Evolutionary conservation across 2,113 vertebrate genomes (phyloP).

Genomic region (Tylochromis polylepis): DNA sequence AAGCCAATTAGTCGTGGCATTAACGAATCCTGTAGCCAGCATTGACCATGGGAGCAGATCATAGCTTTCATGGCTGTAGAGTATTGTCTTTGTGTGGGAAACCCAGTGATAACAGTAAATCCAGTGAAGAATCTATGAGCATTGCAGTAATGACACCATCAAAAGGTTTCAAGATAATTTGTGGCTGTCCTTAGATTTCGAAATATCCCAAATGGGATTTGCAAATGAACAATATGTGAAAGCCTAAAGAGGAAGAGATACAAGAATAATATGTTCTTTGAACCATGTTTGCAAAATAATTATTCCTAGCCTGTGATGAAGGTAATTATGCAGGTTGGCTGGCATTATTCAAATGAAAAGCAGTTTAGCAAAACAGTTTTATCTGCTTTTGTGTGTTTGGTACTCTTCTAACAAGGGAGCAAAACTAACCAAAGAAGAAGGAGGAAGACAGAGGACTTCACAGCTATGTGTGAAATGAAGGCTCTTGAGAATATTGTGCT

Average conservation of each 20-base stretch:
- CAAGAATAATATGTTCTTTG: constrained; percentile 17
- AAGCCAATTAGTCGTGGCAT: constrained; percentile 30
- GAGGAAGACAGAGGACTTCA: background rate
- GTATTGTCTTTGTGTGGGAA: background rate
- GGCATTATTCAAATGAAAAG: constrained; percentile 42
- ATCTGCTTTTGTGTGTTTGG: background rate
- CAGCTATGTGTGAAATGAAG: background rate
- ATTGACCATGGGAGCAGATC: background rate
- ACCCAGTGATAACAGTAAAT: background rate
- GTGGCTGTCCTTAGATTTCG: background rate
- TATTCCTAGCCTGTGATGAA: constrained; percentile 30
- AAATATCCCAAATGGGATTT: constrained; percentile 6
- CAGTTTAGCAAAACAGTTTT: constrained; percentile 39
- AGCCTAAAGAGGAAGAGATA: background rate
- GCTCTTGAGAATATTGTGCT: constrained; percentile 4
- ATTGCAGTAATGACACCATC: background rate
- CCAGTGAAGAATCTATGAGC: background rate
- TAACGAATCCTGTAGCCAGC: background rate
- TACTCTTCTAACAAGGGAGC: background rate
- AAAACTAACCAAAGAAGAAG: background rate
- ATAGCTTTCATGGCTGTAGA: background rate
- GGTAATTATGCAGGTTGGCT: constrained; percentile 42
- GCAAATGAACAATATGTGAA: background rate
- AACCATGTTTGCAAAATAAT: constrained; percentile 45
- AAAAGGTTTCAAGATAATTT: background rate